Evolutionary conservation across 2,113 vertebrate species (phyloP).

Genomic region (Laticauda laticaudata): DNA sequence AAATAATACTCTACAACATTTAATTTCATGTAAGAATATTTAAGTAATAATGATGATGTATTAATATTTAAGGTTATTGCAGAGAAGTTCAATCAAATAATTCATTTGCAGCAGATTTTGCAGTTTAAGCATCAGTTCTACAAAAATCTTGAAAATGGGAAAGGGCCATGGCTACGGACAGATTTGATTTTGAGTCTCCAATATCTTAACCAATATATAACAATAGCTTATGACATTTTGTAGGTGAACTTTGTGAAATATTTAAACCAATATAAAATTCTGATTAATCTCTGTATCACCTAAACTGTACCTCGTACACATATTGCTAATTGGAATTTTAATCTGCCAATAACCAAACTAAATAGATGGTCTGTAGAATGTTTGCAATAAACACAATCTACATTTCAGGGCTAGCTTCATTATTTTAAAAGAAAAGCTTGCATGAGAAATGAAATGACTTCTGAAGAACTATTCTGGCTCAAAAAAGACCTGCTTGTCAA

Average conservation of each 20-base stretch:
- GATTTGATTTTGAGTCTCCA: neutral
- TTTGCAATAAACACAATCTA: neutral
- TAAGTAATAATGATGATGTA: neutral
- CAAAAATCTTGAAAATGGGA: neutral
- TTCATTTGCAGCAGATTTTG: neutral
- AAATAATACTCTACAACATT: neutral
- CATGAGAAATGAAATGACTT: neutral
- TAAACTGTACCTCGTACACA: neutral
- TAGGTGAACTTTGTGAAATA: neutral
- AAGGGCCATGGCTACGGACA: neutral
- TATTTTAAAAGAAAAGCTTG: neutral
- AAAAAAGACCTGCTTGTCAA: neutral
- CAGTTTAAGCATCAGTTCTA: neutral
- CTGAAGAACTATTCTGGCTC: neutral
- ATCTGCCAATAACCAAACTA: neutral
- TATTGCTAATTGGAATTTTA: too few relatives aligned
- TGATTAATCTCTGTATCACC: neutral
- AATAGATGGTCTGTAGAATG: neutral
- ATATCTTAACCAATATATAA: neutral
- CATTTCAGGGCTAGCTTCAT: neutral
- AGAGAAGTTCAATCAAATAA: neutral
- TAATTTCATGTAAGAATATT: neutral
- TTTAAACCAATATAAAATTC: conserved; percentile 16
- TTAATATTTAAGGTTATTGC: neutral
- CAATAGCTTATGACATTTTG: neutral